Evolutionary conservation across 92 coral and sea anemone species (phyloP).

Genomic region (Zoanthus gigantus): DNA sequence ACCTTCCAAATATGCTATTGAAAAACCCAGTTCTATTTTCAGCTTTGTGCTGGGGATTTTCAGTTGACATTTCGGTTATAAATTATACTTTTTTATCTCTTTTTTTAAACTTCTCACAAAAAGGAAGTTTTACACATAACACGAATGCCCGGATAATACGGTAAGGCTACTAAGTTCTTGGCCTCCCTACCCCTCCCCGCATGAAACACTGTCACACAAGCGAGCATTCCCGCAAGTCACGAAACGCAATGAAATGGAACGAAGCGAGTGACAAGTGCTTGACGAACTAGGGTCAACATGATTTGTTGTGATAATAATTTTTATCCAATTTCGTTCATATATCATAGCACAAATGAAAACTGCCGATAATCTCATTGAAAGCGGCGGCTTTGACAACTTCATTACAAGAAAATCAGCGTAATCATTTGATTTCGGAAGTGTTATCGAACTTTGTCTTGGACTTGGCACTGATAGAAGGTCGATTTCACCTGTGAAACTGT

Average conservation of each 20-base stretch:
- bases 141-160: background rate
- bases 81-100: too few species aligned
- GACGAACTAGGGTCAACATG: conserved; percentile 20
- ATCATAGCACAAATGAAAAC: conserved; percentile 29
- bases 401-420: conserved; percentile 15
- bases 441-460: conserved; percentile 10
- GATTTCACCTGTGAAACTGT: too few species aligned
- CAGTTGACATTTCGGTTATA: conserved; percentile 4
- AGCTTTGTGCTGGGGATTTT: conserved; percentile 7
- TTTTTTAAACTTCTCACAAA: background rate
- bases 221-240: conserved; percentile 39
- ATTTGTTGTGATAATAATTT: conserved; percentile 44
- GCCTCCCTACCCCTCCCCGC: background rate
- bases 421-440: conserved; percentile 3
- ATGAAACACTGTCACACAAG: background rate
- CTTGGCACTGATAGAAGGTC: background rate
- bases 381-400: conserved; percentile 24
- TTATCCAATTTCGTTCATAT: conserved; percentile 35
- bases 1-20: conserved; percentile 43
- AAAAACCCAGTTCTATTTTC: conserved; percentile 43
- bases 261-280: conserved; percentile 29
- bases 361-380: conserved; percentile 25
- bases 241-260: conserved; percentile 47
- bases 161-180: background rate
- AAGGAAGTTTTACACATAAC: background rate